Percentiles rank a stretch among this genome's conserved stretches.
These are phyloP conservation scores for Lepidostoma basale DNA, from an alignment of 1,140 invertebrate species.

Conservation along the genomic window DNA sequence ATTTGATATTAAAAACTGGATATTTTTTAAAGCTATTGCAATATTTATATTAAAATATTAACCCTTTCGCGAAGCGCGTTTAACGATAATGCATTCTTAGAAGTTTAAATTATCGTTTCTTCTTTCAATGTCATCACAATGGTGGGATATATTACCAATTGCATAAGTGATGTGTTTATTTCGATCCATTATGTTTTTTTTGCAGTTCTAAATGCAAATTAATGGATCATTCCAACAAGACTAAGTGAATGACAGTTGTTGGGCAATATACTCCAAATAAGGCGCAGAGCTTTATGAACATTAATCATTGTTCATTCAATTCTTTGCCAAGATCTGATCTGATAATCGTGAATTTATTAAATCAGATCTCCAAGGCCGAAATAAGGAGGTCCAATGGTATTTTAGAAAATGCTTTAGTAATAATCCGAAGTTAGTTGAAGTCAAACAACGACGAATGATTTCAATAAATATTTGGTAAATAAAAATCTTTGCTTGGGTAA, in stretches of 20 bases:
- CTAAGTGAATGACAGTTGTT: conserved; percentile 8
- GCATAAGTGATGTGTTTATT: conserved; percentile 17
- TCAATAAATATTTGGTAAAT: too few species aligned
- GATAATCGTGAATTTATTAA: conserved; percentile 20
- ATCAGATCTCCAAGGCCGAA: not conserved
- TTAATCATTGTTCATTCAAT: conserved; percentile 21
- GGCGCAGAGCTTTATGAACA: not conserved
- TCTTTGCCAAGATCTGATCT: not conserved
- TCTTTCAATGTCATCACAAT: conserved; percentile 2
- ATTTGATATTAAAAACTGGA: too few species aligned
- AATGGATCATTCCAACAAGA: conserved; percentile 15
- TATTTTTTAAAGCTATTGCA: too few species aligned
- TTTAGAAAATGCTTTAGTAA: too few species aligned
- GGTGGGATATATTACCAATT: not conserved
- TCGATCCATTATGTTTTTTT: not conserved
- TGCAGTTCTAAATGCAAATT: conserved; percentile 15
- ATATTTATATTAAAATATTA: too few species aligned
- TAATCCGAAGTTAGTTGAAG: too few species aligned
- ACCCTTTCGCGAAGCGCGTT: too few species aligned
- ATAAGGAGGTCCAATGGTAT: too few species aligned
- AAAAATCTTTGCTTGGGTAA: too few species aligned
- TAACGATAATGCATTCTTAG: too few species aligned
- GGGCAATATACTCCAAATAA: not conserved
- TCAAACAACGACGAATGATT: too few species aligned
- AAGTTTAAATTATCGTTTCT: too few species aligned